These are phyloP conservation scores for Paracanthobrama guichenoti DNA, from an alignment of 2,113 vertebrate genomes.

Conservation along the genomic window DNA sequence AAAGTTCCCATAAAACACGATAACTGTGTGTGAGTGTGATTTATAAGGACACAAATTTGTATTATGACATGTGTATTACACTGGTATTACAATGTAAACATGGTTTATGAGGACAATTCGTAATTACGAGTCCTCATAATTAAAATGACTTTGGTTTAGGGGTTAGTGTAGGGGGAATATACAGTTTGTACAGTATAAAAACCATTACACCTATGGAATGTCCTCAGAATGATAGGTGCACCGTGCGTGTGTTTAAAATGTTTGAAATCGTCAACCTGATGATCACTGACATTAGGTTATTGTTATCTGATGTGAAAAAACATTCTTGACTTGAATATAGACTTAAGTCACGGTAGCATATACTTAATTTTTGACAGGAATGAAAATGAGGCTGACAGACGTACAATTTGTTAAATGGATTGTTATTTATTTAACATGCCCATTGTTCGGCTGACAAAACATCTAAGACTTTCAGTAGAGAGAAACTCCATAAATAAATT, in stretches of 20 bases:
- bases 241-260: too few species aligned
- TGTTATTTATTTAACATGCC: background rate
- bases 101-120: background rate
- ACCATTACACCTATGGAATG: too few species aligned
- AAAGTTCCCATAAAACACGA: too few species aligned
- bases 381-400: background rate
- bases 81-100: background rate
- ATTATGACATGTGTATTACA: too few species aligned
- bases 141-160: background rate
- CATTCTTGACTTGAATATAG: background rate
- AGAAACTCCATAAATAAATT: background rate
- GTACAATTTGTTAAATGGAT: background rate
- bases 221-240: too few species aligned
- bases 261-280: too few species aligned
- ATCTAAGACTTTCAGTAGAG: background rate
- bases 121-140: too few species aligned
- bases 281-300: too few species aligned
- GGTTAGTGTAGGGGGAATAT: background rate
- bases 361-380: background rate
- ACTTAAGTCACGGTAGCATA: background rate
- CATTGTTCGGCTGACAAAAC: background rate
- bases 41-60: too few species aligned
- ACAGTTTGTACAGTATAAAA: too few species aligned
- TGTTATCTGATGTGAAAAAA: too few species aligned
- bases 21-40: too few species aligned